Evolutionary conservation across 2,888 invertebrate genomes (phyloP), one percentile per base, ranked within the genome.

Genomic region (Rhingia campestris): DNA sequence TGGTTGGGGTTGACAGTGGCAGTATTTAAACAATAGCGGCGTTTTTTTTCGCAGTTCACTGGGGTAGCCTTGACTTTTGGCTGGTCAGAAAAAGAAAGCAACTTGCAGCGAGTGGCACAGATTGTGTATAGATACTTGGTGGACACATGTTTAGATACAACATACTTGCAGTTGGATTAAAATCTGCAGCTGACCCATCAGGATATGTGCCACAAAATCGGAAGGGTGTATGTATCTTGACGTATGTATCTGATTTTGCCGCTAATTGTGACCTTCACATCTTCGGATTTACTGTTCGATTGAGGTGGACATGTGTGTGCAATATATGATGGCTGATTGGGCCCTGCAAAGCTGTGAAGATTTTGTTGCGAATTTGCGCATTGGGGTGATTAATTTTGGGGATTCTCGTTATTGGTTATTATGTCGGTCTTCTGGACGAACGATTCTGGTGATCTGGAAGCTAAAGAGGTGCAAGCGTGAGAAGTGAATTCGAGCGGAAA

Each of bases 31-130:
- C 69, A 82, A 82, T 64, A 63, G 58, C 69, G 43, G 12, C 51
- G 35, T 33, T 14, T 49, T 45, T 56, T 58, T 14, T 6, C 41
- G 39, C 43, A 14, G 33, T 59, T 64, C 72, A 51, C 35, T 45
- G 32, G 5, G 22, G 1, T 73, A 58, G 74, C 82, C 82, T 82
- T 82, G 82, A 82, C 82, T 82, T 79, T 81, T 77, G 59, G 33
- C 39, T 41, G 54, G 67, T 66, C 54, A 54, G 69, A 64, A 63
- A 33, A 77, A 37, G 43, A 54, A 32, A 37, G 4, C 30, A 22
- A 22, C 22, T 22, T 22, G 22, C 10, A 30, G 22, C 10, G 35
- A 22, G 9, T 54, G 33, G 54, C 35, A n/a, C 14, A 47, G 35
- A 56, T 37, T 63, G 37, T 51, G 30, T 47, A 64, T 47, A 39